phyloP scores from a whole-genome alignment of 2,113 vertebrate species.

The Bos taurus region ARS-UCD2.0 NC_037334.1:58292001-58292500 shows the following conservation, averaged over 20 bases:
- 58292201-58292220: not conserved
- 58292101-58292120: not conserved
- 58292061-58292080: not conserved
- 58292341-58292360: not conserved
- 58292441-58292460: not conserved
- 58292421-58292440: not conserved
- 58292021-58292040: not conserved
- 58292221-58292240: not conserved
- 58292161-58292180: not conserved
- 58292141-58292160: not conserved
- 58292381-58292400: not conserved
- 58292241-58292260: not conserved
- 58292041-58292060: not conserved
- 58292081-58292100: not conserved
- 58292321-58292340: not conserved
- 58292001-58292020: not conserved
- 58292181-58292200: not conserved
- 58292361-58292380: accelerated
- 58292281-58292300: not conserved
- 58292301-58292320: not conserved
- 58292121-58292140: not conserved
- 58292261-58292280: not conserved
- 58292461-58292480: not conserved
- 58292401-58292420: not conserved
- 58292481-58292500: not conserved